Evolutionary conservation across 2,113 vertebrate species (phyloP).

Genomic region (Pteropus alecto): DNA sequence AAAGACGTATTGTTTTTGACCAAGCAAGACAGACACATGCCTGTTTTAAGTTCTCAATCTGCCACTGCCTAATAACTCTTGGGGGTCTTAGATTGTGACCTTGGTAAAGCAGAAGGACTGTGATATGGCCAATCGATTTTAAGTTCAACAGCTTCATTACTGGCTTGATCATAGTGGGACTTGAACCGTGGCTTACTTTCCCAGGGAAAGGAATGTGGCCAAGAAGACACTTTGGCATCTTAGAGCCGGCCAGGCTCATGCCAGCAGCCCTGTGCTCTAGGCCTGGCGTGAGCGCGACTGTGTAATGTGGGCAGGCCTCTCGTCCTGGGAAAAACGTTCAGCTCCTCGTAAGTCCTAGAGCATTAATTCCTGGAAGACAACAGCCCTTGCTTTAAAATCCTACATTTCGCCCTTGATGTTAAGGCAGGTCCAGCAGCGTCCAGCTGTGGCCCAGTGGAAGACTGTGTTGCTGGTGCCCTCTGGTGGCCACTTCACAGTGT

Average conservation of each 20-base stretch:
- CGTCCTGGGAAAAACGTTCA: background rate
- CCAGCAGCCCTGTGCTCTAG: background rate
- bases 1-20: background rate
- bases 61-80: background rate
- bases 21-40: background rate
- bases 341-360: too few relatives aligned
- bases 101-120: background rate
- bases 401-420: accelerated
- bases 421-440: accelerated
- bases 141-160: background rate
- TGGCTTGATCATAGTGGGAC: background rate
- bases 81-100: background rate
- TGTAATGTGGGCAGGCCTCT: background rate
- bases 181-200: background rate
- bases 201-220: background rate
- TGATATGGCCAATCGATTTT: background rate
- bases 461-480: conserved; percentile 43
- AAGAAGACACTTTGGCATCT: background rate
- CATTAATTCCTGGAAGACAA: background rate
- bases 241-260: too few relatives aligned
- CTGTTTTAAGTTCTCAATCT: background rate
- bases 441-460: background rate
- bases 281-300: background rate
- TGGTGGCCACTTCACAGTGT: background rate
- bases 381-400: background rate